Conservation (phyloP, 2,888 invertebrate species). For the Thera britannica region DNA sequence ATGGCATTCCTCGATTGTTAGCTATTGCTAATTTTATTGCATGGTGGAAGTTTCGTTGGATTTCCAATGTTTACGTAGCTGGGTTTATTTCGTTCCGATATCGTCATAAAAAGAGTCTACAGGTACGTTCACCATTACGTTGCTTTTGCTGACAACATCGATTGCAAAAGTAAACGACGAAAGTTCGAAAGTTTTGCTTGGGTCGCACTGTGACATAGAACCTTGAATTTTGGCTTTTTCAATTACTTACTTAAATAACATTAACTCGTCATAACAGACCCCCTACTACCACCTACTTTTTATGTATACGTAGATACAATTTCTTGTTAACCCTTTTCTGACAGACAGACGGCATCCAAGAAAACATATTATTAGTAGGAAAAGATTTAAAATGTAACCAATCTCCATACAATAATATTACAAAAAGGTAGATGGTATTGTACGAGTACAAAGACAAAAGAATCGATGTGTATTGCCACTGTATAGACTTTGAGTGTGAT, state of each 20-base stretch:
- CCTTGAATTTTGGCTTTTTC: background rate
- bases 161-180: slow-evolving; percentile 44
- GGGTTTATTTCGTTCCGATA: slow-evolving; percentile 55
- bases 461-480: too few relatives aligned
- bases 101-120: slow-evolving; percentile 50
- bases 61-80: slow-evolving; percentile 44
- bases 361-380: too few relatives aligned
- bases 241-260: background rate
- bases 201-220: slow-evolving; percentile 25
- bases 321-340: too few relatives aligned
- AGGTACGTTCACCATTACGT: slow-evolving; percentile 48
- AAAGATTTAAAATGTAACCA: too few relatives aligned
- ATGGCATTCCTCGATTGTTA: slow-evolving; percentile 38
- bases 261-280: too few relatives aligned
- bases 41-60: slow-evolving; percentile 52
- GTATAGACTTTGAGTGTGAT: too few relatives aligned
- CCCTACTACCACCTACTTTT: too few relatives aligned
- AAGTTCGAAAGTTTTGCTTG: slow-evolving; percentile 38
- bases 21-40: slow-evolving; percentile 46
- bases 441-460: too few relatives aligned
- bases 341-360: too few relatives aligned
- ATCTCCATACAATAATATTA: too few relatives aligned
- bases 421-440: too few relatives aligned
- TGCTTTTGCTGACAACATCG: slow-evolving; percentile 46
- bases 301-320: too few relatives aligned